Percentiles rank a stretch among this genome's conserved stretches.
These are phyloP conservation scores for Macquaria ambigua DNA, from an alignment of 2,113 vertebrate species.

Conservation along the genomic window DNA sequence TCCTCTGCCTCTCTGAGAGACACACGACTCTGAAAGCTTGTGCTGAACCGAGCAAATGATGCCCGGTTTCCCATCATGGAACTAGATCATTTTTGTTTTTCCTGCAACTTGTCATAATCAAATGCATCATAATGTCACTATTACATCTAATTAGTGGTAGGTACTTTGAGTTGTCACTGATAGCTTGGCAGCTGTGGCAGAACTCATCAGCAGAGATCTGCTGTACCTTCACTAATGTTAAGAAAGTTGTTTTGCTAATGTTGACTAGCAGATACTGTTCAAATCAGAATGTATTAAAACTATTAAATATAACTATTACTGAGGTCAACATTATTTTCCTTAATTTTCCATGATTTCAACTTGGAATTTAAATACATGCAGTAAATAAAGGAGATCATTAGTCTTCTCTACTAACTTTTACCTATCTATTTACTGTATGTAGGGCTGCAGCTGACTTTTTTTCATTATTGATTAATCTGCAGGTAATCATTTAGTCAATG, in stretches of 20 bases:
- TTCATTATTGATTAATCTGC: neutral
- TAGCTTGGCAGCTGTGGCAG: conserved; percentile 48
- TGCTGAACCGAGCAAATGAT: neutral
- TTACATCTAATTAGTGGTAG: conserved; percentile 54
- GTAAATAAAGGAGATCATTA: conserved; percentile 9
- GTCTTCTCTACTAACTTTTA: neutral
- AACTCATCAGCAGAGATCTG: conserved; percentile 44
- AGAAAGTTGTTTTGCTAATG: neutral
- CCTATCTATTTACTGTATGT: neutral
- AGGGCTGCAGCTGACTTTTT: neutral
- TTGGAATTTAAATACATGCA: neutral
- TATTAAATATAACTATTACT: neutral
- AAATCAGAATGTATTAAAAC: conserved; percentile 4
- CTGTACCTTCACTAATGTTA: conserved; percentile 30
- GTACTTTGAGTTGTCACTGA: conserved; percentile 38
- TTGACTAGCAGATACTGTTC: neutral
- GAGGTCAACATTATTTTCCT: neutral
- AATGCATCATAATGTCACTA: conserved; percentile 36
- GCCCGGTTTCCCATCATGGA: neutral
- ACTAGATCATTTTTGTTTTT: conserved; percentile 26
- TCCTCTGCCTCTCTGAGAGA: neutral
- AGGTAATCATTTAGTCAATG: neutral
- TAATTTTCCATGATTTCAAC: conserved; percentile 7
- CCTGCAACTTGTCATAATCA: conserved; percentile 18
- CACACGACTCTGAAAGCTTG: neutral